Evolutionary conservation across 1,140 invertebrate genomes (phyloP).

Genomic region (Drosophila funebris): DNA sequence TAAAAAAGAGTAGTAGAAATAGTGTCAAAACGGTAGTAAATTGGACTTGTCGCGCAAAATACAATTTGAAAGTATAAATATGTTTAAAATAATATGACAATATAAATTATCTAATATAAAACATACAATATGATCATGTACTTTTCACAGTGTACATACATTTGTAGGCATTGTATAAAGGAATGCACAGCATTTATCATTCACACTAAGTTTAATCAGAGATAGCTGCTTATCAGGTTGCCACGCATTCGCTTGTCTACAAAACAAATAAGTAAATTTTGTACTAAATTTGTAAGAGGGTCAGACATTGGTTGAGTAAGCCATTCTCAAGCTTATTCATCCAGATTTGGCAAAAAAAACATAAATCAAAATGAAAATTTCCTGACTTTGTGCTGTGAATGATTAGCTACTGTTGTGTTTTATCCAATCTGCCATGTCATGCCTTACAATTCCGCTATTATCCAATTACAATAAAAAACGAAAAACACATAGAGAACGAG

Average conservation of each 20-base stretch:
- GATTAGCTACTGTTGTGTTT: slow-evolving; percentile 29
- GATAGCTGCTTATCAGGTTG: slow-evolving; percentile 36
- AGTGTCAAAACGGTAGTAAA: background rate
- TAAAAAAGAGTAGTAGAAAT: background rate
- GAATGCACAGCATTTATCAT: slow-evolving; percentile 31
- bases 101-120: background rate
- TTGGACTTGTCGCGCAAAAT: no score
- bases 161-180: background rate
- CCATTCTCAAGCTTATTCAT: background rate
- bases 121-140: background rate
- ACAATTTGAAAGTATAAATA: no score
- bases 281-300: slow-evolving; percentile 25
- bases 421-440: slow-evolving; percentile 24
- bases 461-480: slow-evolving; percentile 37
- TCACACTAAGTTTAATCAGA: slow-evolving; percentile 28
- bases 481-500: no score
- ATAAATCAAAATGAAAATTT: no score
- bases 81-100: background rate
- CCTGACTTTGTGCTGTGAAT: slow-evolving; percentile 28
- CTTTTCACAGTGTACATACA: background rate
- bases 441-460: slow-evolving; percentile 49
- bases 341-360: slow-evolving; percentile 22
- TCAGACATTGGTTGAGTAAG: slow-evolving; percentile 13
- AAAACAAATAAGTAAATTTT: background rate
- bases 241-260: slow-evolving; percentile 1